Conservation (phyloP, 1,140 invertebrate genomes). For the Linepithema humile region DNA sequence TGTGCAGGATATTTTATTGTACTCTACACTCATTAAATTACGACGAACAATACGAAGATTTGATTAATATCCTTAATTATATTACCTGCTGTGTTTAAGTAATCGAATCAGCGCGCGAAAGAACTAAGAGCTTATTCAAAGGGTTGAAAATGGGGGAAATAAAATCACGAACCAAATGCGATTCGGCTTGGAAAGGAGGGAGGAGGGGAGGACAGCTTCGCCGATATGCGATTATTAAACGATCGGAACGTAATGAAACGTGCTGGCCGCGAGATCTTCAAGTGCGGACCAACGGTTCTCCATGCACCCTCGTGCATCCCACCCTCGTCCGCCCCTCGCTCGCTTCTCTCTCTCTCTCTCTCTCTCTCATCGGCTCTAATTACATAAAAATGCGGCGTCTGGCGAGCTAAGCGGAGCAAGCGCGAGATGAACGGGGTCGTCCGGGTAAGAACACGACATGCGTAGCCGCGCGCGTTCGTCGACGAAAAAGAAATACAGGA, state of each 20-base stretch:
- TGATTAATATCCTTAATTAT: constrained; percentile 21
- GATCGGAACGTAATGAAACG: constrained; percentile 55
- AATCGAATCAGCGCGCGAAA: constrained; percentile 33
- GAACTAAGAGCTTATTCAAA: neutral
- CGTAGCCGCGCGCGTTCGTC: constrained; percentile 20
- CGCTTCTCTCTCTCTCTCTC: too few species aligned
- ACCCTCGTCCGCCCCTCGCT: too few species aligned
- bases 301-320: constrained; percentile 3
- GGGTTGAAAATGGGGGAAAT: constrained; percentile 49
- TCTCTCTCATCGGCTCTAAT: constrained; percentile 38
- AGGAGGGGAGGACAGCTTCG: constrained; percentile 2
- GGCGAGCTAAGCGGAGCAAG: constrained; percentile 1
- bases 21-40: neutral
- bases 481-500: constrained; percentile 34
- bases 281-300: constrained; percentile 53
- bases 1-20: neutral
- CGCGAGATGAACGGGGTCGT: constrained; percentile 21
- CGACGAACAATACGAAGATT: constrained; percentile 20
- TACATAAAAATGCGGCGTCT: constrained; percentile 46
- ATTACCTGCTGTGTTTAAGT: constrained; percentile 38
- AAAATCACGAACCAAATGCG: constrained; percentile 29
- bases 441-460: constrained; percentile 35
- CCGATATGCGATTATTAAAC: constrained; percentile 54
- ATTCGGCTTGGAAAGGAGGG: neutral
- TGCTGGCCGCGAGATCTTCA: constrained; percentile 46